Percentiles rank a stretch among this genome's conserved stretches.
Conservation (phyloP, 1,140 invertebrate genomes). For the Dendroctonus ponderosae region DNA sequence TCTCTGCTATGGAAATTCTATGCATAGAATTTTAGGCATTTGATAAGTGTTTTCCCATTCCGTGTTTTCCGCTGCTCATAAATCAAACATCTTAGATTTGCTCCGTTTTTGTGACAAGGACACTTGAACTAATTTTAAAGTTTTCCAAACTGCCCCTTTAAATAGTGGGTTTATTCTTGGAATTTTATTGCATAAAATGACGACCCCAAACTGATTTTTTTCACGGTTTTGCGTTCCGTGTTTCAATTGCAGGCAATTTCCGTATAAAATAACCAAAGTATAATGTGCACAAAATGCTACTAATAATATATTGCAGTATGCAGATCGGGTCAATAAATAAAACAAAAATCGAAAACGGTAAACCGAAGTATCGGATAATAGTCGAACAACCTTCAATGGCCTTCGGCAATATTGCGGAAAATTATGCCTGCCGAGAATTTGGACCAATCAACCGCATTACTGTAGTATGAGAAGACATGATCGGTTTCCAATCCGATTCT, state of each 20-base stretch:
- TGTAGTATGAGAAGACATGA: not conserved
- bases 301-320: slow-evolving; percentile 2
- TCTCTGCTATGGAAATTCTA: too few relatives aligned
- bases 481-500: not conserved
- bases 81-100: too few relatives aligned
- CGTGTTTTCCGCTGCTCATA: too few relatives aligned
- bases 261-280: not conserved
- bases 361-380: slow-evolving; percentile 14
- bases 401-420: slow-evolving; percentile 10
- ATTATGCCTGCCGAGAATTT: slow-evolving; percentile 14
- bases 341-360: slow-evolving; percentile 22
- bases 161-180: not conserved
- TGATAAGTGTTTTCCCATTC: too few relatives aligned
- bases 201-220: not conserved
- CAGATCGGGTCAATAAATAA: slow-evolving; percentile 18
- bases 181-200: not conserved
- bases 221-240: not conserved
- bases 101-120: too few relatives aligned
- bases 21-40: too few relatives aligned
- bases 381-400: slow-evolving; percentile 15
- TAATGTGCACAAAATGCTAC: slow-evolving; percentile 3
- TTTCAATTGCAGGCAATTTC: not conserved
- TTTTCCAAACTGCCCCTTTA: not conserved
- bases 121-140: too few relatives aligned
- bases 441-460: slow-evolving; percentile 16